Base-by-base conservation (phyloP, 2,888 invertebrate species). In the Neuroscelio doddi region DNA sequence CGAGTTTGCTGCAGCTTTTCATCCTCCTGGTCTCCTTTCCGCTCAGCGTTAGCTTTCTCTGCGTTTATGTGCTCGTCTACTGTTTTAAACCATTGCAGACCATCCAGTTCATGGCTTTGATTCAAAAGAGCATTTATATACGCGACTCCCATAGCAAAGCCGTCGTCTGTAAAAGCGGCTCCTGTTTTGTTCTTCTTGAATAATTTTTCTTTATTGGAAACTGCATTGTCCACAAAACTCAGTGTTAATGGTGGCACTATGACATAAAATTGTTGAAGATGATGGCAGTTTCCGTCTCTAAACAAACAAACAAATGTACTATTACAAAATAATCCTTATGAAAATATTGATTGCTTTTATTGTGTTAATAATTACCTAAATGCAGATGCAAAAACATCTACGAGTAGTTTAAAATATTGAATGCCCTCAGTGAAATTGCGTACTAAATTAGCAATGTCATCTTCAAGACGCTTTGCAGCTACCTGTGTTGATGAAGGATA, bases 121-220 rank as follows among this genome's bases (percentile, higher is more conserved):
- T 96, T 92, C 38, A 98, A 85, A 61, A 98, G 87, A 80, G 94
- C 95, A 61, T 98, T 88, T 72, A 98, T 93, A 79, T 97, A 99
- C 0, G 98, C 96, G 27, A 93, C 86, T 80, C 98, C 99, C 90
- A 99, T 94, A 2, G 97, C 94, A 86, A 99, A 98, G 9, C 99
- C 99, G 85, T 99, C 99, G 85, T 99, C 98, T 8, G 97, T 97
- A 81, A 99, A 97, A 0, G 95, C 91, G 44, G 95, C 93, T 9
- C 94, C 95, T 9, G 88, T 87, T 86, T 93, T 93, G 80, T 93
- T 93, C 81, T 95, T 96, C 81, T 97, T 97, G 64, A 91, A 92
- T 85, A 98, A 90, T 84, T 94, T 94, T 77, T 98, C 97, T 81
- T 97, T 97, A 67, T 94, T 93, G 39, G 92, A 89, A 65, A 98